These are phyloP conservation scores for Montipora cactus DNA, from an alignment of 64 coral and sea anemone species.

Conservation along the genomic window DNA sequence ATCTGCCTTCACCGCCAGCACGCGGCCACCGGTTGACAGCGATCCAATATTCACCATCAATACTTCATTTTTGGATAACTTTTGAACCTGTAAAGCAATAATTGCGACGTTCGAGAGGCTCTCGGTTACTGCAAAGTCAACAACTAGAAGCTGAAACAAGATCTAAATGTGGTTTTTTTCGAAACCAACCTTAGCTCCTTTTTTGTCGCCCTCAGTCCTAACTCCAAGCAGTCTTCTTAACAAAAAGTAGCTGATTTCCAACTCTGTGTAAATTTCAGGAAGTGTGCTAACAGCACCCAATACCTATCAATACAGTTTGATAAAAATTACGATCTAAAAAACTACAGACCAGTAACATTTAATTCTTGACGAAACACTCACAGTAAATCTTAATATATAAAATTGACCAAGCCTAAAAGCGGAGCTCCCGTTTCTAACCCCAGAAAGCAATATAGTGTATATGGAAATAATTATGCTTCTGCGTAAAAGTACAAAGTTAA, in stretches of 20 bases:
- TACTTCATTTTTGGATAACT: slow-evolving; percentile 97
- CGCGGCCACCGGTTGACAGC: slow-evolving; percentile 95
- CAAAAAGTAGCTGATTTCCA: slow-evolving; percentile 99
- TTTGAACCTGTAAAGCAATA: slow-evolving; percentile 78
- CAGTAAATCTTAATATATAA: too few species aligned
- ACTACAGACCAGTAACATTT: too few species aligned
- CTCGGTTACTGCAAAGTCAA: not conserved
- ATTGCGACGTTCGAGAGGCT: not conserved
- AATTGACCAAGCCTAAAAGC: too few species aligned
- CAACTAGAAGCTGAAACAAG: not conserved
- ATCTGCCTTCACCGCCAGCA: slow-evolving; percentile 98
- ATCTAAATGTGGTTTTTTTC: too few species aligned
- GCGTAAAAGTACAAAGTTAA: too few species aligned
- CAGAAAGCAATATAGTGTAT: too few species aligned
- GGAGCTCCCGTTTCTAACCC: too few species aligned
- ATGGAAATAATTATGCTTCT: too few species aligned
- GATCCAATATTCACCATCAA: slow-evolving; percentile 99
- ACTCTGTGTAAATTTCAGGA: slow-evolving; percentile 97
- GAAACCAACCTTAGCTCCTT: slow-evolving; percentile 84
- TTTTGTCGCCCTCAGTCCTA: slow-evolving; percentile 97
- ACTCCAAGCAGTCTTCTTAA: slow-evolving; percentile 93
- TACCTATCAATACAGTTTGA: slow-evolving; percentile 40
- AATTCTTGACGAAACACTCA: too few species aligned
- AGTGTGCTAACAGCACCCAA: slow-evolving; percentile 91
- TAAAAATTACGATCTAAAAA: too few species aligned